Evolutionary conservation across 2,888 invertebrate genomes (phyloP).

Genomic region (Papilio gigon): DNA sequence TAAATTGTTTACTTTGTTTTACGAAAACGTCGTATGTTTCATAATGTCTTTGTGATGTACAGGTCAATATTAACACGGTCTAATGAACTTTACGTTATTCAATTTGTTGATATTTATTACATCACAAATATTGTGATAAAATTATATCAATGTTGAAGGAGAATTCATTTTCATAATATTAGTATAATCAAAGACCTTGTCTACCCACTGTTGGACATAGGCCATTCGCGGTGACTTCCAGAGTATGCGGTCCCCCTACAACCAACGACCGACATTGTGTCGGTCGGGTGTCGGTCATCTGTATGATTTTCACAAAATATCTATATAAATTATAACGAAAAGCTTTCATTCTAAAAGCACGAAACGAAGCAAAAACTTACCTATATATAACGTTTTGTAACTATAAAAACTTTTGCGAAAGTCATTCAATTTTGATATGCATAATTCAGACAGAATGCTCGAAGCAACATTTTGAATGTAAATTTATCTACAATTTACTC

Average conservation of each 20-base stretch:
- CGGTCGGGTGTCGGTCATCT: too few species aligned
- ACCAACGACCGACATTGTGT: too few species aligned
- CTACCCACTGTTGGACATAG: too few species aligned
- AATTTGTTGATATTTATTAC: conserved; percentile 1
- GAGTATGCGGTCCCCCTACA: too few species aligned
- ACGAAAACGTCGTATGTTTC: background rate
- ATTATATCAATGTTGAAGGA: background rate
- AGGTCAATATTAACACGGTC: background rate
- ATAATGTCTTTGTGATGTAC: conserved; percentile 5
- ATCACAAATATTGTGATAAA: conserved; percentile 2
- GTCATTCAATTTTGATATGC: conserved; percentile 23
- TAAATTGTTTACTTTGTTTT: background rate
- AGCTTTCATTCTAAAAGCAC: background rate
- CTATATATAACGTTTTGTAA: background rate
- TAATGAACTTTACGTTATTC: conserved; percentile 20
- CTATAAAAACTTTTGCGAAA: conserved; percentile 13
- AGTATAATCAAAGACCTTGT: too few species aligned
- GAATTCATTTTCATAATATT: background rate
- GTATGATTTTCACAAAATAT: background rate
- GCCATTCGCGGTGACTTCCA: too few species aligned
- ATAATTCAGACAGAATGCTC: conserved; percentile 3
- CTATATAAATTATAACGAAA: background rate
- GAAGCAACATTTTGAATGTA: background rate
- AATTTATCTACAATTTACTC: conserved; percentile 36
- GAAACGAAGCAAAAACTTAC: background rate